Evolutionary conservation across 2,113 vertebrate genomes (phyloP).

Genomic region (Carollia perspicillata): DNA sequence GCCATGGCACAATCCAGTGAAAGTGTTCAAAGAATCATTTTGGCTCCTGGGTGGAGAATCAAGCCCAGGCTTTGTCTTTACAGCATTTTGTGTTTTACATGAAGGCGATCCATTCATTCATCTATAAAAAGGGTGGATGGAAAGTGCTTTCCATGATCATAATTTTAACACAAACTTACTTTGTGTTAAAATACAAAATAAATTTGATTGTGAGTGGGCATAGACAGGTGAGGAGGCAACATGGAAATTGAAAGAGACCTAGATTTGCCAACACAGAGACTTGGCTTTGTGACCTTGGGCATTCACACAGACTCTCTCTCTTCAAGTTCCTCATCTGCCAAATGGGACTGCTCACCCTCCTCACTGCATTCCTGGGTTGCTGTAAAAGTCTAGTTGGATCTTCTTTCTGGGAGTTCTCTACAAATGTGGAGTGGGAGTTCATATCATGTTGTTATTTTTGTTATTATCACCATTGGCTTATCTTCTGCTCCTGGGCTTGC

Average conservation of each 20-base stretch:
- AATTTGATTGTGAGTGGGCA: not conserved
- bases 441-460: fast-evolving
- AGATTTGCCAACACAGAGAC: not conserved
- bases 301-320: not conserved
- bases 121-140: not conserved
- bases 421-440: not conserved
- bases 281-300: not conserved
- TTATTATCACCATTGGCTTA: not conserved
- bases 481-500: not conserved
- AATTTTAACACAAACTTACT: too few relatives aligned
- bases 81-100: not conserved
- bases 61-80: not conserved
- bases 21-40: not conserved
- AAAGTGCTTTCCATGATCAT: not conserved
- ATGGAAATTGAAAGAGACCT: not conserved
- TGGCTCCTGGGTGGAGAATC: not conserved
- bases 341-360: not conserved
- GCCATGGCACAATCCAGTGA: not conserved
- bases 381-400: not conserved
- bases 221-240: not conserved
- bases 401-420: not conserved
- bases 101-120: not conserved
- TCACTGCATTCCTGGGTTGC: not conserved
- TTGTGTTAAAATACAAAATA: not conserved
- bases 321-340: not conserved